A percentile compares a stretch with the other conserved stretches of the same genome.
Evolutionary conservation across 2,888 invertebrate species (phyloP).

Genomic region (Ectemnius cavifrons): DNA sequence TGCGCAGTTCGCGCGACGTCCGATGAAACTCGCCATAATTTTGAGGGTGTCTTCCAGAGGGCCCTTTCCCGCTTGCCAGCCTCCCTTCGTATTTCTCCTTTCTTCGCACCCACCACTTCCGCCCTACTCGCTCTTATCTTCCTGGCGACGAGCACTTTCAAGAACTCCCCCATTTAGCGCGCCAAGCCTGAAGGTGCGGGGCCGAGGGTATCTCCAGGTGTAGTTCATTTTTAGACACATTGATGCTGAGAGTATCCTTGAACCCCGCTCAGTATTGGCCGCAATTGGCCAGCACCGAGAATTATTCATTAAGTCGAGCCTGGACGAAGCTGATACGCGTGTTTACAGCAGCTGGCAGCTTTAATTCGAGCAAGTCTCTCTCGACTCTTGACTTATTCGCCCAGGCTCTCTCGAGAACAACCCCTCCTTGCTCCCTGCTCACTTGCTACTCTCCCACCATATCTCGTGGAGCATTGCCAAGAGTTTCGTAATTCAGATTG

Average conservation of each 20-base stretch:
- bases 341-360: no score
- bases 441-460: no score
- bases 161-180: not conserved
- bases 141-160: not conserved
- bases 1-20: constrained; percentile 15
- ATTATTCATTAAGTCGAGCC: not conserved
- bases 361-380: no score
- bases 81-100: not conserved
- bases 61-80: not conserved
- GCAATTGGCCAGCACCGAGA: not conserved
- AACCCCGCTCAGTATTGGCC: not conserved
- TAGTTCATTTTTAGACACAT: not conserved
- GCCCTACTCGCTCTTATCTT: not conserved
- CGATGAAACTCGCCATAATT: constrained; percentile 29
- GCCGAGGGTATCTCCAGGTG: not conserved
- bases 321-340: no score
- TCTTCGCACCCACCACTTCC: not conserved
- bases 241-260: not conserved
- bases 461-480: constrained; percentile 39
- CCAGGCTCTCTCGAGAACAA: no score
- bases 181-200: not conserved
- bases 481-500: constrained; percentile 48
- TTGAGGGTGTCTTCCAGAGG: not conserved
- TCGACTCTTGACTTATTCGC: no score
- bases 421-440: no score